Conservation (phyloP, 2,888 invertebrate species). For the Drosophila mulleri region DNA sequence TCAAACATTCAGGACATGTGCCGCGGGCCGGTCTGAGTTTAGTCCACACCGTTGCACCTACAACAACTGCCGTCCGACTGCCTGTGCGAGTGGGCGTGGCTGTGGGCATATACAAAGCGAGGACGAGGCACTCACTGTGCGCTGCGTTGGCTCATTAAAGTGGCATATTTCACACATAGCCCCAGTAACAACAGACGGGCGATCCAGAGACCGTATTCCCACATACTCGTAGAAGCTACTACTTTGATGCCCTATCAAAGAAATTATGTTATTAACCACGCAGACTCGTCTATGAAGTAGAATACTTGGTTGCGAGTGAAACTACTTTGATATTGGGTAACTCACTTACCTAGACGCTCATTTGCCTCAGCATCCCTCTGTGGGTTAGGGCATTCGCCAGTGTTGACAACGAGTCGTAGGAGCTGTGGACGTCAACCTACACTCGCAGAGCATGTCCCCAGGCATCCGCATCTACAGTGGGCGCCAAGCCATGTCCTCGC, state of each 20-base stretch:
- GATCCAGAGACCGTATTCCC: constrained; percentile 19
- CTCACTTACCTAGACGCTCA: not conserved
- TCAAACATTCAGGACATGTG: constrained; percentile 60
- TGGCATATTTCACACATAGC: constrained; percentile 79
- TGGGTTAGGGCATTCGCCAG: constrained; percentile 13
- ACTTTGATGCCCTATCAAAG: constrained; percentile 27
- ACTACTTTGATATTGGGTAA: constrained; percentile 1
- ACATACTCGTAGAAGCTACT: constrained; percentile 24
- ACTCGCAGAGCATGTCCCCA: constrained; percentile 10
- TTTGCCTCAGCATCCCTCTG: not conserved
- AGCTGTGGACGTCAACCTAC: constrained; percentile 26
- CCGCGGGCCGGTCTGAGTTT: constrained; percentile 63
- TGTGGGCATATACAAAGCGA: constrained; percentile 23
- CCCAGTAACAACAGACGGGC: constrained; percentile 43
- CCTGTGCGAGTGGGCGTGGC: constrained; percentile 29
- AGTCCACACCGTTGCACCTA: constrained; percentile 75
- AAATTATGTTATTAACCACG: not conserved
- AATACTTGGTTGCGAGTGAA: too few species aligned
- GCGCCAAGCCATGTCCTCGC: constrained; percentile 25
- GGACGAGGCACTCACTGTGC: constrained; percentile 65
- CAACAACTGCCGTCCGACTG: constrained; percentile 56
- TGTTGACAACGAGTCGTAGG: not conserved
- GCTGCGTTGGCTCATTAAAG: constrained; percentile 76
- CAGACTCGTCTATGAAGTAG: not conserved
- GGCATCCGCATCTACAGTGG: constrained; percentile 26